Evolutionary conservation across 2,888 invertebrate genomes (phyloP).

Genomic region (Ligdia adustata): DNA sequence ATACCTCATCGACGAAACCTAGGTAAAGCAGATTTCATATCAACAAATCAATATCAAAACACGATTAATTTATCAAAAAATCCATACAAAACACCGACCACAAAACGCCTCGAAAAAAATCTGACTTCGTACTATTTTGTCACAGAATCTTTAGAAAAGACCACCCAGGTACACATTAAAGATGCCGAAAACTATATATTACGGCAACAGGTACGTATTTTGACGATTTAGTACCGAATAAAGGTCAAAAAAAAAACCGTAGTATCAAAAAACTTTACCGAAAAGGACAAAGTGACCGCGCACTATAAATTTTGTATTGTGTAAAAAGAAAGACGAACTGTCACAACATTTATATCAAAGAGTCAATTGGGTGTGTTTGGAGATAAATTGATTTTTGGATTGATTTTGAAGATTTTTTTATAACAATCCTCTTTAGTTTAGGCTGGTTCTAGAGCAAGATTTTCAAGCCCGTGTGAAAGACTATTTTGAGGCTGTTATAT

Average conservation of each 20-base stretch:
- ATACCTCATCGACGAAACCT: too few species aligned
- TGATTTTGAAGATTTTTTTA: conserved; percentile 1
- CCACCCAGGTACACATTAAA: background rate
- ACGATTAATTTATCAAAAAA: conserved; percentile 8
- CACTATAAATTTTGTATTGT: conserved; percentile 39
- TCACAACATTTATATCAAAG: conserved; percentile 36
- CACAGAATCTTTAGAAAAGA: too few species aligned
- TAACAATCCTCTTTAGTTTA: too few species aligned
- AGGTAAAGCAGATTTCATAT: too few species aligned
- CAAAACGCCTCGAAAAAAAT: too few species aligned
- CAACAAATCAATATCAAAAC: conserved; percentile 4
- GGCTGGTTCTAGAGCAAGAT: too few species aligned
- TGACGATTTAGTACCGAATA: conserved; percentile 10
- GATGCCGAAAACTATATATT: conserved; percentile 6
- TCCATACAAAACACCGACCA: background rate
- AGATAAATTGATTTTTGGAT: background rate
- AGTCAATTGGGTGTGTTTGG: conserved; percentile 8
- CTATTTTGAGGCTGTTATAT: too few species aligned
- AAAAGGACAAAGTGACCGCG: conserved; percentile 25
- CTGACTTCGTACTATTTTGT: too few species aligned
- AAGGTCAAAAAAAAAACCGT: background rate
- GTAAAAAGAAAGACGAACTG: conserved; percentile 30
- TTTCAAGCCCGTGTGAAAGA: too few species aligned
- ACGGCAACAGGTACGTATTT: conserved; percentile 12
- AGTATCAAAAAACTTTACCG: background rate